Conservation (phyloP, 2,113 vertebrate genomes). For the Ploceus nigricollis region DNA sequence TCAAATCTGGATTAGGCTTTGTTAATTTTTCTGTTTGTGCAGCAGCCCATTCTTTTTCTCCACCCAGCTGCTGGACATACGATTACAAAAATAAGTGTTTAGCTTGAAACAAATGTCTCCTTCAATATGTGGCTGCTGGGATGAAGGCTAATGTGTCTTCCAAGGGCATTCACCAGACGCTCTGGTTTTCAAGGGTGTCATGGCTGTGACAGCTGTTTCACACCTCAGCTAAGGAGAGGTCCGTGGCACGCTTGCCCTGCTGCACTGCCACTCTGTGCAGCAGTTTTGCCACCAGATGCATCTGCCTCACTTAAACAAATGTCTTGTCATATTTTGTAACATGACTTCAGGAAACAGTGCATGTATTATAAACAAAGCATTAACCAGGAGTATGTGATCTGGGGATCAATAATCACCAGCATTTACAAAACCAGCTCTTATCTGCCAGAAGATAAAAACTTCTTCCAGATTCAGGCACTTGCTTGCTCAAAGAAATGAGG, state of each 20-base stretch:
- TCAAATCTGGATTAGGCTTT: not conserved
- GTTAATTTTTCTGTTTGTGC: not conserved
- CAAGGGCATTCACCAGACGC: not conserved
- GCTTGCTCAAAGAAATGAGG: not conserved
- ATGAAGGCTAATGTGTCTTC: not conserved
- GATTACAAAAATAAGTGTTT: not conserved
- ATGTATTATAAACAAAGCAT: not conserved
- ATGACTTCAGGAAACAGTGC: not conserved
- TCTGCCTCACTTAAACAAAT: not conserved
- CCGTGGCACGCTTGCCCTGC: accelerated
- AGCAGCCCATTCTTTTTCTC: not conserved
- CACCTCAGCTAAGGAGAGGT: not conserved
- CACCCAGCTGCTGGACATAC: not conserved
- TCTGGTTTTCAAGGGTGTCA: not conserved
- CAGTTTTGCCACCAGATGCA: not conserved
- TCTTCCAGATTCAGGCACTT: not conserved
- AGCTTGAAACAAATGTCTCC: not conserved
- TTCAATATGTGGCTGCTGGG: not conserved
- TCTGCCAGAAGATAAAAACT: not conserved
- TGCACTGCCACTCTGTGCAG: accelerated
- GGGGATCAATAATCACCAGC: not conserved
- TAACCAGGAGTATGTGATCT: not conserved
- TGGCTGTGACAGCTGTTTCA: not conserved
- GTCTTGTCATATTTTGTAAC: not conserved
- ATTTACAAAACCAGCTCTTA: not conserved